phyloP scores from a whole-genome alignment of 2,888 invertebrate genomes.

The Bibio marci region DNA sequence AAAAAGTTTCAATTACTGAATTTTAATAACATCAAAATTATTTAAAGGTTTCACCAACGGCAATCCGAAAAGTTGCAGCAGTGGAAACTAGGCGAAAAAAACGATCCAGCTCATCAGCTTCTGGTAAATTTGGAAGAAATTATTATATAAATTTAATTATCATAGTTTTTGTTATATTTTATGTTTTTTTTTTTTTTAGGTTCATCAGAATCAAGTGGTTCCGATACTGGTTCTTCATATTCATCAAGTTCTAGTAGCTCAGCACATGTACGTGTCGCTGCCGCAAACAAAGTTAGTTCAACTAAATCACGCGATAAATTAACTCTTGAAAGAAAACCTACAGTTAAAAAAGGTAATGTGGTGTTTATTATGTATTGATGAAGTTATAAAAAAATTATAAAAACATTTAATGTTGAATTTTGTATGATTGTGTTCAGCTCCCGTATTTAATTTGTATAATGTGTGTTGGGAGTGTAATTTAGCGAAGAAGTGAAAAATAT shows the following conservation, averaged over 20 bases:
- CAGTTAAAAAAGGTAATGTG: slow-evolving; percentile 22
- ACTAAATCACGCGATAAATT: slow-evolving; percentile 18
- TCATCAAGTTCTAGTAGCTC: slow-evolving; percentile 27
- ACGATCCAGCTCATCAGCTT: slow-evolving; percentile 25
- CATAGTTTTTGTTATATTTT: neutral
- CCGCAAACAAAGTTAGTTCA: slow-evolving; percentile 12
- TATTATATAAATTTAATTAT: neutral
- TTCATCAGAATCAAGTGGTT: slow-evolving; percentile 23
- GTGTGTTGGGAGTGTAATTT: too few relatives aligned
- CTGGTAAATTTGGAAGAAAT: slow-evolving; percentile 17
- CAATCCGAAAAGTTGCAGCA: slow-evolving; percentile 5
- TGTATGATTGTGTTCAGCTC: too few relatives aligned
- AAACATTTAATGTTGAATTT: too few relatives aligned
- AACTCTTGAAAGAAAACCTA: slow-evolving; percentile 17
- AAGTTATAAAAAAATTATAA: too few relatives aligned
- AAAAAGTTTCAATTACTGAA: too few relatives aligned
- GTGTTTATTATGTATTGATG: neutral
- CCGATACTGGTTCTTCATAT: slow-evolving; percentile 27
- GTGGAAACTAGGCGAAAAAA: slow-evolving; percentile 8
- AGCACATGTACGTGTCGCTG: slow-evolving; percentile 12
- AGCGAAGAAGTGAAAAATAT: too few relatives aligned
- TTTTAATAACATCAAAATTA: too few relatives aligned
- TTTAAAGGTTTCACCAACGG: slow-evolving; percentile 15
- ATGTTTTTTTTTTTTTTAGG: slow-evolving; percentile 9
- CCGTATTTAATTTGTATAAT: too few relatives aligned